phyloP scores from a whole-genome alignment of 2,113 vertebrate species.

The Mandrillus leucophaeus region DNA sequence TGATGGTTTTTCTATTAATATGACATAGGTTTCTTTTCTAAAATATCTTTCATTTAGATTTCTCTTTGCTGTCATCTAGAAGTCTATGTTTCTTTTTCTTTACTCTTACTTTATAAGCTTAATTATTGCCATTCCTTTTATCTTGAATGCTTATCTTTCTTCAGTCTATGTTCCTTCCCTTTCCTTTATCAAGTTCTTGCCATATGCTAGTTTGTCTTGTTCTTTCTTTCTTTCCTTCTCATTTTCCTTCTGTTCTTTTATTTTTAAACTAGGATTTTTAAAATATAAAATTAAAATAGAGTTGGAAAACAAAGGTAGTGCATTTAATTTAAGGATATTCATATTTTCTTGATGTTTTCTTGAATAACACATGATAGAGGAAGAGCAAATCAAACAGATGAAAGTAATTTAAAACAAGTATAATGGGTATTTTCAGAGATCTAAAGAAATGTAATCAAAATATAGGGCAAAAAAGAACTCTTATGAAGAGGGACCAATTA shows the following conservation, averaged over 20 bases:
- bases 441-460: neutral
- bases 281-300: slow-evolving; percentile 10
- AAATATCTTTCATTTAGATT: neutral
- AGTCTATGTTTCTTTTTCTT: neutral
- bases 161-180: neutral
- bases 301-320: neutral
- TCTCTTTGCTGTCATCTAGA: neutral
- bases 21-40: neutral
- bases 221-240: neutral
- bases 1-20: neutral
- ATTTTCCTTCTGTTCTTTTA: neutral
- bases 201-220: neutral
- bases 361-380: neutral
- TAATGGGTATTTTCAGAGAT: neutral
- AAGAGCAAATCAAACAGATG: neutral
- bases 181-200: neutral
- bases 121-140: neutral
- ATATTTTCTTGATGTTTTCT: neutral
- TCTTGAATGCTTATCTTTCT: neutral
- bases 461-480: neutral
- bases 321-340: neutral
- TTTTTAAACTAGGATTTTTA: neutral
- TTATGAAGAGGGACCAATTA: neutral
- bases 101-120: neutral
- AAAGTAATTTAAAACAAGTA: neutral